These are phyloP conservation scores for Saccostrea glomerata DNA, from an alignment of 1,140 invertebrate genomes.

Conservation along the genomic window DNA sequence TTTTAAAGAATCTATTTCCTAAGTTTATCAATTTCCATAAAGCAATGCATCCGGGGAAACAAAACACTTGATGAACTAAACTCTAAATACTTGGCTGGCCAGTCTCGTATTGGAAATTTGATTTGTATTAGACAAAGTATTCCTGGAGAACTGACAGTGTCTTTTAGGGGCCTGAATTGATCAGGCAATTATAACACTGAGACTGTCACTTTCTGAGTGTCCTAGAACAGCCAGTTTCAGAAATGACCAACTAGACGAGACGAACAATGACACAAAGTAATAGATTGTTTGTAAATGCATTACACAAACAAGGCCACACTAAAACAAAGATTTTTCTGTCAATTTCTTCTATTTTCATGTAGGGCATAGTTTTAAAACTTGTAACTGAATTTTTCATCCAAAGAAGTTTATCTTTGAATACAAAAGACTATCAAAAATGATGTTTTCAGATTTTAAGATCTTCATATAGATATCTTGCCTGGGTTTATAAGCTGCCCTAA, in stretches of 20 bases:
- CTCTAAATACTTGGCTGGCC: not conserved
- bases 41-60: too few relatives aligned
- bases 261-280: not conserved
- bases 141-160: not conserved
- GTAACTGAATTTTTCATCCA: too few relatives aligned
- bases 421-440: too few relatives aligned
- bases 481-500: too few relatives aligned
- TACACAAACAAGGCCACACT: too few relatives aligned
- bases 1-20: not conserved
- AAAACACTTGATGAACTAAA: not conserved
- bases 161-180: not conserved
- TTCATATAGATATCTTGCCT: too few relatives aligned
- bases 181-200: not conserved
- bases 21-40: not conserved
- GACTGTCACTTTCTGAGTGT: not conserved
- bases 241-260: not conserved
- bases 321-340: too few relatives aligned
- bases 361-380: too few relatives aligned
- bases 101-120: not conserved
- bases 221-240: not conserved
- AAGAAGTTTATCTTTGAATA: too few relatives aligned
- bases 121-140: not conserved
- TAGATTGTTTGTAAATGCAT: not conserved
- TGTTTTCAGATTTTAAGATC: too few relatives aligned
- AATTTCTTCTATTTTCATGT: too few relatives aligned